Conservation (phyloP, 2,113 vertebrate species). For the Platysteira castanea region DNA sequence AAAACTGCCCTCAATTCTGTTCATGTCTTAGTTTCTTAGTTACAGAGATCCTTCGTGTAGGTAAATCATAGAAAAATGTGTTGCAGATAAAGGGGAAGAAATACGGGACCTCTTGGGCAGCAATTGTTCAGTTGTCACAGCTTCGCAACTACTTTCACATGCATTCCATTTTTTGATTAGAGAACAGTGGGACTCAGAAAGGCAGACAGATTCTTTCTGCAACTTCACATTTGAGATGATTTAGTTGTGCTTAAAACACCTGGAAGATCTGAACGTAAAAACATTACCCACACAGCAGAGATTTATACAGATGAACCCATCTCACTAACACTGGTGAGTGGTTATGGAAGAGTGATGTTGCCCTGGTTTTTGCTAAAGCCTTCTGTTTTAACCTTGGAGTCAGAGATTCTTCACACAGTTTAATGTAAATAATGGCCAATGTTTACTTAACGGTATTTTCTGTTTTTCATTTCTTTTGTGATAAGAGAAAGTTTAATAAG, state of each 20-base stretch:
- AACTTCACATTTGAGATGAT: background rate
- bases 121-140: background rate
- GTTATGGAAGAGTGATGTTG: background rate
- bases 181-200: background rate
- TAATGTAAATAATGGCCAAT: no score
- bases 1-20: background rate
- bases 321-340: background rate
- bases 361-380: no score
- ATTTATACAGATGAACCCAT: background rate
- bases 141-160: rapidly evolving
- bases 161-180: rapidly evolving
- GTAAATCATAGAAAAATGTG: background rate
- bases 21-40: background rate
- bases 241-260: background rate
- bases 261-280: background rate
- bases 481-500: no score
- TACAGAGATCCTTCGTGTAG: background rate
- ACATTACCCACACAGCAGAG: background rate
- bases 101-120: background rate
- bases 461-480: no score
- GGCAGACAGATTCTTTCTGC: background rate
- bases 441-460: no score
- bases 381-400: no score
- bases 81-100: background rate
- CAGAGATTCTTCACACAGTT: no score